A percentile compares a stretch with the other conserved stretches of the same genome.
These are phyloP conservation scores for Stenolophus ochropezus DNA, from an alignment of 2,888 invertebrate species.

Conservation along the genomic window DNA sequence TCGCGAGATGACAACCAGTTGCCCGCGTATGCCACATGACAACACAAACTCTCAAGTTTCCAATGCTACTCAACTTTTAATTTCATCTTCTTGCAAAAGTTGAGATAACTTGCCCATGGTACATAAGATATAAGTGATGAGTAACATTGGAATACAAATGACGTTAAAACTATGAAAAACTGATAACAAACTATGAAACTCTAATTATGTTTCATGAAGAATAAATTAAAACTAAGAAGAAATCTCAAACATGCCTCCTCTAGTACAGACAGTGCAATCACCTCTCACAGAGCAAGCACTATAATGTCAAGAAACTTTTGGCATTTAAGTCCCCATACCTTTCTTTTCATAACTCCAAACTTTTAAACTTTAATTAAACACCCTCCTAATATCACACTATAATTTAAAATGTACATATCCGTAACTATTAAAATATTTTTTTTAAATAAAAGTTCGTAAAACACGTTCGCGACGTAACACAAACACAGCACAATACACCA, in stretches of 20 bases:
- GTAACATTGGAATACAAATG: slow-evolving; percentile 18
- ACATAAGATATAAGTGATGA: background rate
- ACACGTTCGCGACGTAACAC: slow-evolving; percentile 53
- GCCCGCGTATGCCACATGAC: background rate
- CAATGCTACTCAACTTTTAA: background rate
- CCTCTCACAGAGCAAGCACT: slow-evolving; percentile 52
- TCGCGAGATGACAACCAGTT: slow-evolving; percentile 30
- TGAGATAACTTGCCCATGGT: background rate
- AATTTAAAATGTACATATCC: slow-evolving; percentile 54
- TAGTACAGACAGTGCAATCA: slow-evolving; percentile 59
- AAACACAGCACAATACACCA: slow-evolving; percentile 53
- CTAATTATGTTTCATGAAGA: background rate
- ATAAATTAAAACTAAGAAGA: slow-evolving; percentile 5
- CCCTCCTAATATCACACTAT: slow-evolving; percentile 38
- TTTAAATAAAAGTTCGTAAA: slow-evolving; percentile 45
- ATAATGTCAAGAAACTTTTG: slow-evolving; percentile 59
- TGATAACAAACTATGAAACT: background rate
- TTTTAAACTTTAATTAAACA: slow-evolving; percentile 48
- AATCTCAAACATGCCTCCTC: slow-evolving; percentile 28
- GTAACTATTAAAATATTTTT: slow-evolving; percentile 12
- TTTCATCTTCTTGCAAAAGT: background rate
- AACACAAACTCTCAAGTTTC: background rate
- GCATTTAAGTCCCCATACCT: slow-evolving; percentile 56
- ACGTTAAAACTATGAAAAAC: slow-evolving; percentile 5
- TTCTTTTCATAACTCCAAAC: slow-evolving; percentile 60